These are phyloP conservation scores for Ochropacha duplaris DNA, from an alignment of 2,888 invertebrate species.

Conservation along the genomic window DNA sequence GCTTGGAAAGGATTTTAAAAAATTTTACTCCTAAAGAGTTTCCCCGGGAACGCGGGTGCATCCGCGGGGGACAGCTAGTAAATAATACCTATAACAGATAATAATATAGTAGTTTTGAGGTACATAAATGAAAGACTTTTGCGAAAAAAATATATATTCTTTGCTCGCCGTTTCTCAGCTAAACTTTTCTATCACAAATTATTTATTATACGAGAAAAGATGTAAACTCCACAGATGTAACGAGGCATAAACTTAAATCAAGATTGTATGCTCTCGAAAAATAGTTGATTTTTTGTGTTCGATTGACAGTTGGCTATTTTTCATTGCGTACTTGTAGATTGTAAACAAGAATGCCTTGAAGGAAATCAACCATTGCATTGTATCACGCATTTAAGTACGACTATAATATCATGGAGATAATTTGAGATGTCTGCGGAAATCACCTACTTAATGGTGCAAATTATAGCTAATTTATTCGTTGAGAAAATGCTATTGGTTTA, in stretches of 20 bases:
- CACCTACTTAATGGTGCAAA: not conserved
- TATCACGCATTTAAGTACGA: conserved; percentile 35
- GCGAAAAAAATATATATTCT: too few relatives aligned
- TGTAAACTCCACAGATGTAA: not conserved
- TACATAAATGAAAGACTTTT: too few relatives aligned
- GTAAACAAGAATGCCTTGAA: conserved; percentile 35
- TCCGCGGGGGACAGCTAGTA: too few relatives aligned
- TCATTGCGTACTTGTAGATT: conserved; percentile 16
- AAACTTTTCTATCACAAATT: not conserved
- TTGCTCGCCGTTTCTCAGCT: not conserved
- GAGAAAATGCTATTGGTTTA: not conserved
- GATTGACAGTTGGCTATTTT: conserved; percentile 46
- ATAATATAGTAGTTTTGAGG: too few relatives aligned
- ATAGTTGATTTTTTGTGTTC: conserved; percentile 34
- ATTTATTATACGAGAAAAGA: not conserved
- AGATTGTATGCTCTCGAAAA: conserved; percentile 39
- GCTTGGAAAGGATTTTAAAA: too few relatives aligned
- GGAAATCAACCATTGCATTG: conserved; percentile 48
- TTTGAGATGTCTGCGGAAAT: conserved; percentile 14
- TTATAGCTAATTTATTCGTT: too few relatives aligned
- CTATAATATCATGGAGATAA: not conserved
- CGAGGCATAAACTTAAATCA: conserved; percentile 35
- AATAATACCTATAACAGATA: too few relatives aligned
- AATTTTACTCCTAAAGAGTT: too few relatives aligned
- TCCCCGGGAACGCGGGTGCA: too few relatives aligned